These are phyloP conservation scores for Cyclophora albipunctata DNA, from an alignment of 2,888 invertebrate genomes.

Conservation along the genomic window DNA sequence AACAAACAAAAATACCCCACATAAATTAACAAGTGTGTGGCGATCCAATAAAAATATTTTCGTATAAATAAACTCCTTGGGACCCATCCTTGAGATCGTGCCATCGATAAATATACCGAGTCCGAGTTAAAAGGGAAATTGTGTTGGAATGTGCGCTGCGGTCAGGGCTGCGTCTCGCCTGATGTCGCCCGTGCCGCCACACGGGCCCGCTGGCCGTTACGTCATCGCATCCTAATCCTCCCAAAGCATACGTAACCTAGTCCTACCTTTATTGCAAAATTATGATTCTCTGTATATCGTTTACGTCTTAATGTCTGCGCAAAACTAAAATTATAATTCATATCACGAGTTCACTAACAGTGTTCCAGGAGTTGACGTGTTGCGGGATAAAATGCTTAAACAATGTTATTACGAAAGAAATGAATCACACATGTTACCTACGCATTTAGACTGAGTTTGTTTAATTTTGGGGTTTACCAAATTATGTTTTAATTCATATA, in stretches of 20 bases:
- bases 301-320: slow-evolving; percentile 16
- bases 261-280: slow-evolving; percentile 14
- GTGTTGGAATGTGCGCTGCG: slow-evolving; percentile 54
- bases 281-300: slow-evolving; percentile 16
- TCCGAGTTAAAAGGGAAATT: slow-evolving; percentile 66
- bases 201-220: not conserved
- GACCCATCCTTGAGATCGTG: slow-evolving; percentile 49
- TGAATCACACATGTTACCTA: slow-evolving; percentile 20
- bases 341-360: slow-evolving; percentile 30
- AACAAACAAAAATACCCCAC: too few relatives aligned
- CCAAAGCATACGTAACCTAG: not conserved
- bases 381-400: slow-evolving; percentile 23
- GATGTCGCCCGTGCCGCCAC: slow-evolving; percentile 9
- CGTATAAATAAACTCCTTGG: slow-evolving; percentile 42
- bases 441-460: slow-evolving; percentile 9
- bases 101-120: slow-evolving; percentile 51
- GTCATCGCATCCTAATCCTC: not conserved
- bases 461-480: not conserved
- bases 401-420: slow-evolving; percentile 24
- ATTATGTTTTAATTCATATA: not conserved
- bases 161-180: slow-evolving; percentile 31
- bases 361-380: slow-evolving; percentile 31
- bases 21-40: slow-evolving; percentile 8
- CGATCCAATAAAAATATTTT: slow-evolving; percentile 23
- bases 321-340: slow-evolving; percentile 27